These are phyloP conservation scores for Melanotaenia parkinsoni DNA, from an alignment of 2,797 vertebrate species.

Conservation along the genomic window DNA sequence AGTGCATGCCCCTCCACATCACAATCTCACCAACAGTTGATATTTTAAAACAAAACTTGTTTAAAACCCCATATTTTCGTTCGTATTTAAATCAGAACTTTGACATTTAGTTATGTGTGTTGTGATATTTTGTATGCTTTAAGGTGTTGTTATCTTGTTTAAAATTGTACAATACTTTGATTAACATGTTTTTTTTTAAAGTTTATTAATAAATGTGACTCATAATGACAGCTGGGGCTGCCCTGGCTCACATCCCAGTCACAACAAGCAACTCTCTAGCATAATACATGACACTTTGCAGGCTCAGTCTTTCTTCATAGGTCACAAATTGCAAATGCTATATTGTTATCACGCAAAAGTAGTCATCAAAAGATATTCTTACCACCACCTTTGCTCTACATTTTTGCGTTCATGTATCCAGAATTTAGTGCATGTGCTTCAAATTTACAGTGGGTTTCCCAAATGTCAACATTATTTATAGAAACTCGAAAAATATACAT, in stretches of 20 bases:
- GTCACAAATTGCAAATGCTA: neutral
- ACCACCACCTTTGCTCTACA: neutral
- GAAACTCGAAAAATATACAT: neutral
- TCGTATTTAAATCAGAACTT: too few species aligned
- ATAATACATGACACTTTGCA: neutral
- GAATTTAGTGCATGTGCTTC: neutral
- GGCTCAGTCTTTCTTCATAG: neutral
- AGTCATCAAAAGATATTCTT: neutral
- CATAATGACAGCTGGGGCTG: neutral
- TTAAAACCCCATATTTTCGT: too few species aligned
- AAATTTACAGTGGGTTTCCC: neutral
- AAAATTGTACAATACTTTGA: too few species aligned
- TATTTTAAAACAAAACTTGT: too few species aligned
- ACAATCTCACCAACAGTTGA: too few species aligned
- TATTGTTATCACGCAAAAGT: neutral
- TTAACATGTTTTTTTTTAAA: neutral
- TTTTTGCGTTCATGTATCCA: neutral
- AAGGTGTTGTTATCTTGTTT: too few species aligned
- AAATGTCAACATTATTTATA: neutral
- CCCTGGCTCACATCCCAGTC: neutral
- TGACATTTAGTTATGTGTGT: too few species aligned
- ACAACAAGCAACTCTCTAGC: neutral
- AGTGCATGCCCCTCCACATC: too few species aligned
- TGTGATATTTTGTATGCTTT: too few species aligned
- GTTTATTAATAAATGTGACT: neutral